These are phyloP conservation scores for Ceratotherium simum DNA, from an alignment of 2,113 vertebrate species.

Conservation along the genomic window DNA sequence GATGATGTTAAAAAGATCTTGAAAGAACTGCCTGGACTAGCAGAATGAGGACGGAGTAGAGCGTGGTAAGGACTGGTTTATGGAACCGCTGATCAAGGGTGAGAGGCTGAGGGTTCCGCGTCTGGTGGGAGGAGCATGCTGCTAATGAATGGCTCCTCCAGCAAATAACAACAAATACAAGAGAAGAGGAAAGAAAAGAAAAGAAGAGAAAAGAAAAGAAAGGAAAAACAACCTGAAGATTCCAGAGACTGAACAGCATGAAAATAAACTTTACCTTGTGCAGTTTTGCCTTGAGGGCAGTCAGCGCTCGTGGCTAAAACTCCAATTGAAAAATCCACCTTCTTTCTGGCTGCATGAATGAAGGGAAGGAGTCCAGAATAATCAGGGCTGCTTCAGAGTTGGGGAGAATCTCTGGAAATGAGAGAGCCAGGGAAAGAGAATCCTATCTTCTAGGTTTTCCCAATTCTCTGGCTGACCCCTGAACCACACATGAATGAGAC, in stretches of 20 bases:
- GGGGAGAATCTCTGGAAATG: background rate
- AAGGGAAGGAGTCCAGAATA: background rate
- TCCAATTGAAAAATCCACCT: background rate
- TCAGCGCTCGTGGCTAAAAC: background rate
- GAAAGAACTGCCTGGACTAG: background rate
- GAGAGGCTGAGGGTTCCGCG: background rate
- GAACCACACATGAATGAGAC: background rate
- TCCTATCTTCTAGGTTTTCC: background rate
- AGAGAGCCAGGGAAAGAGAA: background rate
- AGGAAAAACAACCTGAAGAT: background rate
- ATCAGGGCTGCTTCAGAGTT: background rate
- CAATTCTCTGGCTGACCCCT: background rate
- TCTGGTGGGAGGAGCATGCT: background rate
- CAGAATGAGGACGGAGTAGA: background rate
- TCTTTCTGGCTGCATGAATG: background rate
- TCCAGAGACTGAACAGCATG: background rate
- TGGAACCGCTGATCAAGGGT: background rate
- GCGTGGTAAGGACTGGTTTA: background rate
- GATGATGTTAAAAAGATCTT: constrained; percentile 3
- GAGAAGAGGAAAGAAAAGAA: background rate
- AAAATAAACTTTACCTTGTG: background rate
- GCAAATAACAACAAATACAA: background rate
- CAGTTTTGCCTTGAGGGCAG: background rate
- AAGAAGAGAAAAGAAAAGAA: background rate
- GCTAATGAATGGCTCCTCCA: background rate